These are phyloP conservation scores for Bradypodion ventrale DNA, from an alignment of 2,797 vertebrate genomes.

Conservation along the genomic window DNA sequence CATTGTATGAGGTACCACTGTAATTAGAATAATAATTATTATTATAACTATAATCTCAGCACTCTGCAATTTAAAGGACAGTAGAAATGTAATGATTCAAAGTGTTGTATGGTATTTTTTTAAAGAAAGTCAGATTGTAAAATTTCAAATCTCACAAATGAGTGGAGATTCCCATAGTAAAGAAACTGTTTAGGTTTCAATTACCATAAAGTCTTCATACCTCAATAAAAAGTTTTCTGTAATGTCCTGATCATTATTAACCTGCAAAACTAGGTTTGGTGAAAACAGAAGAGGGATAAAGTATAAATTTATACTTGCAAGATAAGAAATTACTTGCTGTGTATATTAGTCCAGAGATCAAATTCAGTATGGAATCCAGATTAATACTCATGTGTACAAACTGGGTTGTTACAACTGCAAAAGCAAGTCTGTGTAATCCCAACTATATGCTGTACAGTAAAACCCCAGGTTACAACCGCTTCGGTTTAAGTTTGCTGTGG, in stretches of 20 bases:
- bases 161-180: background rate
- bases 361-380: conserved; percentile 11
- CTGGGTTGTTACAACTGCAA: background rate
- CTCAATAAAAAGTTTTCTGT: background rate
- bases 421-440: background rate
- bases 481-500: too few species aligned
- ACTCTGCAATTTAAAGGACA: conserved; percentile 1
- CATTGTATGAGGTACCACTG: too few species aligned
- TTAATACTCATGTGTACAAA: background rate
- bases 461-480: too few species aligned
- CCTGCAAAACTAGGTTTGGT: background rate
- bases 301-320: background rate
- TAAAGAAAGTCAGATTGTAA: too few species aligned
- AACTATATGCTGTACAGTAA: too few species aligned
- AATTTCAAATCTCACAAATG: too few species aligned
- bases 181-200: background rate
- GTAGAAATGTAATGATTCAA: conserved; percentile 45
- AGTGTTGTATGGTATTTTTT: too few species aligned
- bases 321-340: background rate
- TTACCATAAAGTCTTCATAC: background rate
- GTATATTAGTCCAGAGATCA: background rate
- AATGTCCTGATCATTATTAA: background rate
- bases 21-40: too few species aligned
- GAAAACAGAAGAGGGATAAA: background rate
- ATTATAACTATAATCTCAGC: conserved; percentile 47